phyloP scores from a whole-genome alignment of 2,888 invertebrate genomes.

The Corbicula japonica region DNA sequence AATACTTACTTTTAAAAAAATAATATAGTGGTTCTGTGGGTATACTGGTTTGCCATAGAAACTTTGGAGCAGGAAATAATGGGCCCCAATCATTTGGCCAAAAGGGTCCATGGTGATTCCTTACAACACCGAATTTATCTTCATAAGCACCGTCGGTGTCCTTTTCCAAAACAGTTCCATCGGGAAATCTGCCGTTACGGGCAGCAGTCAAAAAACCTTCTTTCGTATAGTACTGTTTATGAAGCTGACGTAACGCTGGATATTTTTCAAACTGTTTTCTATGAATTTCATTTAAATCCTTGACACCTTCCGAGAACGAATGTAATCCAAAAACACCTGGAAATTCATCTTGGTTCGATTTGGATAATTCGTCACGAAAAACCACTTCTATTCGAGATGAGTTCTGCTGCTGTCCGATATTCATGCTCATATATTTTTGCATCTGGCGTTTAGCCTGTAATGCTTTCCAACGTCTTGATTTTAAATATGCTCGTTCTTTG shows the following conservation, averaged over 20 bases:
- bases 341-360: conserved; percentile 80
- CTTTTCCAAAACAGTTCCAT: conserved; percentile 75
- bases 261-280: conserved; percentile 71
- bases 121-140: conserved; percentile 83
- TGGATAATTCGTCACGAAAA: conserved; percentile 76
- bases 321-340: conserved; percentile 79
- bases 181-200: conserved; percentile 78
- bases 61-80: conserved; percentile 81
- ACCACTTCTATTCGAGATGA: conserved; percentile 74
- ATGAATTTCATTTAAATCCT: conserved; percentile 71
- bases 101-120: conserved; percentile 84
- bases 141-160: conserved; percentile 76
- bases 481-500: conserved; percentile 75
- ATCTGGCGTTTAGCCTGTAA: conserved; percentile 75
- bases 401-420: conserved; percentile 60
- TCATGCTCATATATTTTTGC: conserved; percentile 70
- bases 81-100: conserved; percentile 85
- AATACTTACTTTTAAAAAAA: conserved; percentile 73
- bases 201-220: conserved; percentile 81
- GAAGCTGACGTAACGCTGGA: conserved; percentile 67
- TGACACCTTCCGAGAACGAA: conserved; percentile 78
- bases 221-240: conserved; percentile 81
- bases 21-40: conserved; percentile 77
- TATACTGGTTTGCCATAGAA: conserved; percentile 69
- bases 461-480: conserved; percentile 76